Base-by-base conservation (phyloP, 37 sponge, comb jelly and placozoan species). In the Ephydatia muelleri region DNA sequence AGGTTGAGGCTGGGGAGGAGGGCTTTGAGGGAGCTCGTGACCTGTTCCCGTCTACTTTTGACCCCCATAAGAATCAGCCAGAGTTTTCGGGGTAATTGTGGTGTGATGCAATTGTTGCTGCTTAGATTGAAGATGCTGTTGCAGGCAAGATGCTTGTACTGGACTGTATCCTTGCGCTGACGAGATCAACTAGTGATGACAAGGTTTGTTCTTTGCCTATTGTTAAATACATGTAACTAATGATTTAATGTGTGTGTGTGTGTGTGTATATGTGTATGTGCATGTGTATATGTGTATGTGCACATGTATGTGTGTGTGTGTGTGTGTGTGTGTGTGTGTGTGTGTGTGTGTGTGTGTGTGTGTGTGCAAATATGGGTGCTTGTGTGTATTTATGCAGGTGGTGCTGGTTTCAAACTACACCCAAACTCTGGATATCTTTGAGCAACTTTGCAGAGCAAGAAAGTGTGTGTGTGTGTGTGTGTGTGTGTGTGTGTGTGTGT, bases 391-490 rank as follows among this genome's bases (percentile, higher is more conserved):
- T 78, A n/a, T 78, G 29, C 73, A 92, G 92, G 93, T 98, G 33
- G 98, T 98, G 31, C 86, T 98, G 57, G 96, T 98, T 34, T 98
- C 98, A 68, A 98, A 98, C 90, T 98, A 98, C 87, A 98, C 98
- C 33, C 98, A 98, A 83, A 98, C 98, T 21, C 85, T 98, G 77
- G 98, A 95, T 38, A 23, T 98, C 38, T 98, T 95, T 90, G 98
- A 98, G 68, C 86, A 92, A 65, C 91, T 98, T 25, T 94, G 94
- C 68, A 77, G 98, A 82, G 73, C 85, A 22, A 69, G 97, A 48
- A 80, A 82, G 86, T 85, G 69, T 47, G 79, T 80, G 71, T 28
- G 43, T 67, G 37, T 39, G 70, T 68, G 29, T 3, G 14, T 71
- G 29, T 33, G 72, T 71, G 32, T n/a, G 1, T 2, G 29, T 71